Base-by-base conservation (phyloP, 2,113 vertebrate genomes). In the Leucoraja erinaceus region DNA sequence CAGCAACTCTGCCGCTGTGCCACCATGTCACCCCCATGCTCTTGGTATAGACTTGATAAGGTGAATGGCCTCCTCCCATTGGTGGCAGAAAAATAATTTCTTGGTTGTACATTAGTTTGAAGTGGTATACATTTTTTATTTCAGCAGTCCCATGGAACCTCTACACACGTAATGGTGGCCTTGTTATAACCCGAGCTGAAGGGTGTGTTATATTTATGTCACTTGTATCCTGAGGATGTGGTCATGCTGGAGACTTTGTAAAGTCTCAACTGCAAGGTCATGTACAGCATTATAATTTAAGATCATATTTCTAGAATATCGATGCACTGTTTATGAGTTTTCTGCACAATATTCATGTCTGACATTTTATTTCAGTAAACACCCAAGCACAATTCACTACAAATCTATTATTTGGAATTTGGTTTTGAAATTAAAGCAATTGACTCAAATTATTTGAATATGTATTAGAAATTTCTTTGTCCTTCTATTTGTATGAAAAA, bases 131-230 rank as follows among this genome's bases (percentile, higher is more conserved):
- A 77, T 31, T 33, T 77, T 47, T 11, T 77, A 33, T 77, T 8
- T n/a, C 25, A 77, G 3, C 75, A 66, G 28, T 88, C 28, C 28
- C 28, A 7, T 61, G 31, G 83, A 88, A 88, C 63, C n/a, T 0
- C 11, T 11, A 63, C 83, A 63, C 20, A 63, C 7, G 28, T 18
- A 88, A 61, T 61, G 18, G 28, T 63, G 56, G 10, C 83, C 83
- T 66, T 61, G n/a, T 14, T 63, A 18, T 63, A 31, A 63, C 83
- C 59, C 3, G 31, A 63, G 56, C 0, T 88, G 59, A 88, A 18
- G 59, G 83, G 83, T 31, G 59, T 88, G 59, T 88, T 63, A 88
- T 88, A 88, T 88, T 88, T 88, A 88, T 88, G 61, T 88, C 61
- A 88, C 59, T 66, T 88, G 14, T 88, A 66, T 88, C 83, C 83